Evolutionary conservation across 2,113 vertebrate genomes (phyloP), one percentile per base, ranked within the genome.

Genomic region (Lagopus muta): DNA sequence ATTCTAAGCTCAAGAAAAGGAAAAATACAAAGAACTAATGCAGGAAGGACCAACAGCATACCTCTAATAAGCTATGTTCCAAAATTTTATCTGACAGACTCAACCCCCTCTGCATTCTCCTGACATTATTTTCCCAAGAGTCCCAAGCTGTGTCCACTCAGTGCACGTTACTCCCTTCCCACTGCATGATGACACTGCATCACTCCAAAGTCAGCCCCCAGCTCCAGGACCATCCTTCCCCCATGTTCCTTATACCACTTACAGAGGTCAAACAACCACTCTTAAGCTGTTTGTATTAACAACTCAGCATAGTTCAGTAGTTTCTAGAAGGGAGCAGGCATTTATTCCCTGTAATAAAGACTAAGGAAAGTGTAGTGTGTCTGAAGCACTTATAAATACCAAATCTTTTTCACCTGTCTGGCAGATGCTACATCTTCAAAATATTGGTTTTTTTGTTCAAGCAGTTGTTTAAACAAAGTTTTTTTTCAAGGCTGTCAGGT

Each of bases 171-270:
- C 5, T 4, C 20, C 2, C 20, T 70, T 43, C 27, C 18, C 13
- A 36, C 3, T 66, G 30, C 42, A 15, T 12, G 40, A 9, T 38
- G 40, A 64, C 11, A n/a, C 1, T 38, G 13, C 13, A 30, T 65
- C 11, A 22, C 17, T 71, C 36, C 60, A 66, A 77, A 86, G 36
- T 15, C 55, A 15, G 19, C 40, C 32, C n/a, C 48, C 15, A 45
- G 40, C 27, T 8, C 13, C 14, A 52, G 40, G 28, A 82, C 30
- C 11, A 4, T 38, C 12, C 10, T 8, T 79, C 32, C 21, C 11
- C 36, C 8, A 4, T 70, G 8, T 2, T 21, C 2, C 0, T 25
- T 36, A 14, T 4, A 65, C 1, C 11, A 54, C 25, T 38, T 0
- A 3, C 13, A 24, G 21, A 6, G 8, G 42, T 43, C 42, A 69